Conservation (phyloP, 2,113 vertebrate genomes). For the Cathartes aura region DNA sequence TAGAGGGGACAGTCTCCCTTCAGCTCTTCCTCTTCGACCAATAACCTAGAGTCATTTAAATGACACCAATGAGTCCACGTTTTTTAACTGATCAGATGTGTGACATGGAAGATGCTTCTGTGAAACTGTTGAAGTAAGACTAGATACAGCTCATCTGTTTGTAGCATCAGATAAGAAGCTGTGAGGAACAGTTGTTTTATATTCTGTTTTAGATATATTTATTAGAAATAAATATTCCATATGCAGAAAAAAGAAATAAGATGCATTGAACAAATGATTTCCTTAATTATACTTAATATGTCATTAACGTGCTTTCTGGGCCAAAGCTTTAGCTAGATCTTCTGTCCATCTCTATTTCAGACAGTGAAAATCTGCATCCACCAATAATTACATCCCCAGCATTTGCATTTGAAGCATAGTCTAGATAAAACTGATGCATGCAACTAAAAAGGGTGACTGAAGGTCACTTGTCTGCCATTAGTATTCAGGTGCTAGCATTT, state of each 20-base stretch:
- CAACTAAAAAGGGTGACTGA: not conserved
- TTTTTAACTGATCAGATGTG: not conserved
- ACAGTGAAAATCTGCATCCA: not conserved
- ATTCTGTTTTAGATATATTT: not conserved
- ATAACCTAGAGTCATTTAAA: not conserved
- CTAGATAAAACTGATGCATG: not conserved
- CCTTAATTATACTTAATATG: not conserved
- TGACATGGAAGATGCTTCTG: not conserved
- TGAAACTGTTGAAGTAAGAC: not conserved
- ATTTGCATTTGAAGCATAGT: not conserved
- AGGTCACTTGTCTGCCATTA: not conserved
- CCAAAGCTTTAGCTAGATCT: not conserved
- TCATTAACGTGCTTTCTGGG: not conserved
- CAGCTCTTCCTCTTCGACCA: not conserved
- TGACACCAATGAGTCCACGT: not conserved
- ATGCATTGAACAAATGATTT: not conserved
- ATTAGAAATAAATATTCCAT: not conserved
- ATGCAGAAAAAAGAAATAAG: not conserved
- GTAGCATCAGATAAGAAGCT: not conserved
- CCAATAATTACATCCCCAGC: not conserved
- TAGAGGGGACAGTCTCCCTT: not conserved
- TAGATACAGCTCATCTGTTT: rapidly evolving
- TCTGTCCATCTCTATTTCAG: not conserved
- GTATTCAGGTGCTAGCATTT: not conserved
- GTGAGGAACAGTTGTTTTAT: not conserved